phyloP scores from a whole-genome alignment of 53 echinoderm and acorn worm genomes.

The Actinopyga echinites region DNA sequence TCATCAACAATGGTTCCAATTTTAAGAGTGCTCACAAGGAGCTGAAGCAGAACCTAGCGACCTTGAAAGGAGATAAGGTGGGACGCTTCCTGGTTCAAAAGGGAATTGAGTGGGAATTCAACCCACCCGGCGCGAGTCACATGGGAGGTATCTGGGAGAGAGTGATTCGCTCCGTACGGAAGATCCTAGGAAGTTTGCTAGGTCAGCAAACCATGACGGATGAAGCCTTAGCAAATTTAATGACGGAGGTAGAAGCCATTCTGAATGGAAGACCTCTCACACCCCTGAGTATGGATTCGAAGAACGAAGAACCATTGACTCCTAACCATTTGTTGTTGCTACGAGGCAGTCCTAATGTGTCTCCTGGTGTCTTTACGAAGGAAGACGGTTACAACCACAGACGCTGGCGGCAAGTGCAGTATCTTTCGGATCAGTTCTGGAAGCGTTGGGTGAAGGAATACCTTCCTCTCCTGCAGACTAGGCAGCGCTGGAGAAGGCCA shows the following conservation, averaged over 20 bases:
- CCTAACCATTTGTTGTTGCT: conserved; percentile 68
- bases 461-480: conserved; percentile 52
- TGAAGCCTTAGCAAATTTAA: conserved; percentile 47
- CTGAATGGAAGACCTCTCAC: conserved; percentile 68
- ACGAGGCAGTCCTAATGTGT: background rate
- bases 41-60: conserved; percentile 6
- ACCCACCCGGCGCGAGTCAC: conserved; percentile 64
- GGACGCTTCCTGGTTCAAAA: conserved; percentile 34
- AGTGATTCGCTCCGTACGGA: conserved; percentile 50
- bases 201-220: conserved; percentile 45
- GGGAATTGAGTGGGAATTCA: conserved; percentile 70
- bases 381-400: conserved; percentile 50
- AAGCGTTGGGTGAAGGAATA: conserved; percentile 53
- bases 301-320: conserved; percentile 57
- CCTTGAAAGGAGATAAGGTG: conserved; percentile 24
- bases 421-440: conserved; percentile 56
- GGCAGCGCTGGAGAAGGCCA: conserved; percentile 27
- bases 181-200: conserved; percentile 48
- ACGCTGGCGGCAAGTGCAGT: conserved; percentile 68
- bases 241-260: conserved; percentile 74
- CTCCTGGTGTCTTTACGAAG: conserved; percentile 53
- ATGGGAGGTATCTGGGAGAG: conserved; percentile 74
- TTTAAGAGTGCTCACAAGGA: conserved; percentile 39
- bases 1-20: conserved; percentile 49
- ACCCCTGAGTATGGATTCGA: conserved; percentile 50